A percentile compares a stretch with the other conserved stretches of the same genome.
Conservation (phyloP, 2,797 vertebrate genomes). For the Corythornis leucogaster region DNA sequence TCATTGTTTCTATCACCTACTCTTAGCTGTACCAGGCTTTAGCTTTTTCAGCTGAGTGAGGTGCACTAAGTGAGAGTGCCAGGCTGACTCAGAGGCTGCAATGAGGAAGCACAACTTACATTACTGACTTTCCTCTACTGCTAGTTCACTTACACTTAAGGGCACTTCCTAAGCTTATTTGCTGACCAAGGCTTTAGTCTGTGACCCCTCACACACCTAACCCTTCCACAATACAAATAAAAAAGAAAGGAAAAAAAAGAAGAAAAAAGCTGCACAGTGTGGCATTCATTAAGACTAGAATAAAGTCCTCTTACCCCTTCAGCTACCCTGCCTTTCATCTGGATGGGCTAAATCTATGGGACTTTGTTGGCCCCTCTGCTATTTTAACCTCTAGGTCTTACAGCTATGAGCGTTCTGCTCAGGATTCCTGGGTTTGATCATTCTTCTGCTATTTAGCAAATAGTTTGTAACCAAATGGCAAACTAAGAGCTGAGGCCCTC, state of each 20-base stretch:
- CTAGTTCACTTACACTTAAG: not conserved
- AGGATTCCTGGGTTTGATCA: slow-evolving; percentile 16
- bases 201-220: not conserved
- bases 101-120: not conserved
- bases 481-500: slow-evolving; percentile 46
- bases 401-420: not conserved
- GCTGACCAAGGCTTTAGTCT: not conserved
- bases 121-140: not conserved
- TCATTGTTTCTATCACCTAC: not conserved
- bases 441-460: slow-evolving; percentile 40
- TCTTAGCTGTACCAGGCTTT: not conserved
- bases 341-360: not conserved
- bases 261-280: not conserved
- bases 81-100: not conserved
- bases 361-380: not conserved
- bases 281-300: not conserved
- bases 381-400: not conserved
- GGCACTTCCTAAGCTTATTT: not conserved
- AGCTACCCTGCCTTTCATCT: not conserved
- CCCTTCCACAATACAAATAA: not conserved
- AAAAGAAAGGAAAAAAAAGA: not conserved
- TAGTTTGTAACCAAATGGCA: slow-evolving; percentile 61
- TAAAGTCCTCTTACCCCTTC: not conserved
- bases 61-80: not conserved
- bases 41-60: slow-evolving; percentile 28